These are phyloP conservation scores for Limnodromus scolopaceus DNA, from an alignment of 2,797 vertebrate species.

Conservation along the genomic window DNA sequence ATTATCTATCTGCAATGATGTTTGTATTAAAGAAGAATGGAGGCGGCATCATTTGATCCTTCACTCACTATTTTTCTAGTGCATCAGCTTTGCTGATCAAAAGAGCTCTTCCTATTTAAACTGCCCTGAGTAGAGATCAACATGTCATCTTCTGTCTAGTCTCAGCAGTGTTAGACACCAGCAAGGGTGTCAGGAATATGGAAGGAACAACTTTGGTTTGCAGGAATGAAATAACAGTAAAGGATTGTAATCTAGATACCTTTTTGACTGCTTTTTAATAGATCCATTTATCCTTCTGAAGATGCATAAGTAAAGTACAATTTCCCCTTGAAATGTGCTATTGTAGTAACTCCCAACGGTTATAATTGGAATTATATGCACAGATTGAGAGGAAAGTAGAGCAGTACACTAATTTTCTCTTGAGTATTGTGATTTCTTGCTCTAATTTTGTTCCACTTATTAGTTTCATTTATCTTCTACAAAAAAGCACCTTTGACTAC, in stretches of 20 bases:
- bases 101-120: background rate
- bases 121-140: background rate
- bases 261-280: background rate
- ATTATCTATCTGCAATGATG: background rate
- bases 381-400: constrained; percentile 57
- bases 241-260: background rate
- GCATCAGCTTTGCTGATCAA: background rate
- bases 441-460: constrained; percentile 53
- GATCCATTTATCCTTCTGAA: constrained; percentile 10
- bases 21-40: background rate
- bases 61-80: background rate
- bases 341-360: background rate
- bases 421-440: constrained; percentile 59
- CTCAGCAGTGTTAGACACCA: background rate
- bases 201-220: background rate
- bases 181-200: background rate
- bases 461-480: constrained; percentile 50
- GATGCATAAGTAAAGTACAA: background rate
- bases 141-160: background rate
- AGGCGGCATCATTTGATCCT: background rate
- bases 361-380: constrained; percentile 39
- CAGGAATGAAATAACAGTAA: background rate
- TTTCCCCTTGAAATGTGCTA: constrained; percentile 51
- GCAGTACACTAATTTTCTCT: constrained; percentile 43
- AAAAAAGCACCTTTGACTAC: constrained; percentile 29